A percentile compares a stretch with the other conserved stretches of the same genome.
phyloP scores from a whole-genome alignment of 2,888 invertebrate species.

The Diaphora mendica region DNA sequence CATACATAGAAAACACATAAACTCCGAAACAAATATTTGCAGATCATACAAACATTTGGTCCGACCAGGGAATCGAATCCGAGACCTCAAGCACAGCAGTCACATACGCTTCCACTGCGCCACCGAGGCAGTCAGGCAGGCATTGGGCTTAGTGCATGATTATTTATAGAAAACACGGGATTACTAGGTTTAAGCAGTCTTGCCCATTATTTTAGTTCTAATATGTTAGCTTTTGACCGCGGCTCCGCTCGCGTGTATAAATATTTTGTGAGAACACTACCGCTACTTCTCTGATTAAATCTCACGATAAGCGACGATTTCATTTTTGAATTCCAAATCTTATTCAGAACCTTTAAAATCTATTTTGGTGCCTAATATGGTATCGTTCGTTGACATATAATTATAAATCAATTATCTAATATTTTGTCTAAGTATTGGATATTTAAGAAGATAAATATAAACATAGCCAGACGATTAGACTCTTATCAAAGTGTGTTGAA shows the following conservation, averaged over 20 bases:
- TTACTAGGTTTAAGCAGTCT: too few species aligned
- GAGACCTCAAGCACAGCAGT: too few species aligned
- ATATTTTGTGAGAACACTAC: not conserved
- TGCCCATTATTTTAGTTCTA: not conserved
- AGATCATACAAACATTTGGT: too few species aligned
- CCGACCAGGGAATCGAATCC: too few species aligned
- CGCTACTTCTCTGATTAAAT: not conserved
- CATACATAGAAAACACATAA: too few species aligned
- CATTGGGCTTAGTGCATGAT: too few species aligned
- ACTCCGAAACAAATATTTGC: too few species aligned
- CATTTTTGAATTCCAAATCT: not conserved
- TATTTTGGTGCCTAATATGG: not conserved
- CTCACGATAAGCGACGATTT: too few species aligned
- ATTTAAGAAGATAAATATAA: not conserved
- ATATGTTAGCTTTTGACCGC: not conserved
- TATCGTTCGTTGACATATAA: not conserved
- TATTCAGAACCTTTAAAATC: not conserved
- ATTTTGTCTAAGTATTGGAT: not conserved
- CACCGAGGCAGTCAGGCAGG: too few species aligned
- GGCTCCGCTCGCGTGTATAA: not conserved
- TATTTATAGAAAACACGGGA: too few species aligned
- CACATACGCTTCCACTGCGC: too few species aligned
- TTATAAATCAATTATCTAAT: not conserved
- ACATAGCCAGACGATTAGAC: not conserved
- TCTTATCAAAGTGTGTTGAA: not conserved